Evolutionary conservation across 2,888 invertebrate genomes (phyloP).

Genomic region (Xylocampa areola): DNA sequence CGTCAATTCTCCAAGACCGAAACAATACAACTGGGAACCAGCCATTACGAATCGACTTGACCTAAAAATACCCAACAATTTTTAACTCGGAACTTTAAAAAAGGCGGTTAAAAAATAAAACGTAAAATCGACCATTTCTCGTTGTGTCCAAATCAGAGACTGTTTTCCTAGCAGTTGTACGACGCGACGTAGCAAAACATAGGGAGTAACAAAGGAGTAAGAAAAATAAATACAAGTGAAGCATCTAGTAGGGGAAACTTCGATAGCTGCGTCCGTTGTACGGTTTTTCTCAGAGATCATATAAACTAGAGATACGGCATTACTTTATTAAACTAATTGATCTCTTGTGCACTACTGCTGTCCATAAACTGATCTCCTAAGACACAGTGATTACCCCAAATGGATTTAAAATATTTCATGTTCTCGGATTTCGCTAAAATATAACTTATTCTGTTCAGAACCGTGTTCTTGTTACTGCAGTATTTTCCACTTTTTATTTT

Average conservation of each 20-base stretch:
- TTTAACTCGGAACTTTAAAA: slow-evolving; percentile 54
- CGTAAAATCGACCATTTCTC: slow-evolving; percentile 49
- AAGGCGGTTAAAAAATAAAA: slow-evolving; percentile 49
- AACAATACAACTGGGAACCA: slow-evolving; percentile 45
- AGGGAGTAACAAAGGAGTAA: slow-evolving; percentile 32
- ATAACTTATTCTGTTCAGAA: too few relatives aligned
- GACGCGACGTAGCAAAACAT: slow-evolving; percentile 40
- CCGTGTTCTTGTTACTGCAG: too few relatives aligned
- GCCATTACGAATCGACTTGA: slow-evolving; percentile 53
- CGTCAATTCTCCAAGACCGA: slow-evolving; percentile 47
- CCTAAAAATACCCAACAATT: slow-evolving; percentile 55
- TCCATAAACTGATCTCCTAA: too few relatives aligned
- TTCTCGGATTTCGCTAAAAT: too few relatives aligned
- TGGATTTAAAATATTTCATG: too few relatives aligned
- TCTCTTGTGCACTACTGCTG: too few relatives aligned
- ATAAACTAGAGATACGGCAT: not conserved
- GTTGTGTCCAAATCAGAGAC: slow-evolving; percentile 52
- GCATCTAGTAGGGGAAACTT: slow-evolving; percentile 44
- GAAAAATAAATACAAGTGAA: slow-evolving; percentile 47
- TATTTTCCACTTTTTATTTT: too few relatives aligned
- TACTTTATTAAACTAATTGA: not conserved
- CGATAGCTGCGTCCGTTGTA: slow-evolving; percentile 44
- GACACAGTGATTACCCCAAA: too few relatives aligned
- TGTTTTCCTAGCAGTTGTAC: slow-evolving; percentile 37
- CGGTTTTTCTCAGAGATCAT: slow-evolving; percentile 15